phyloP scores from a whole-genome alignment of 2,797 vertebrate genomes.

The Heteromormyrus szaboi region DNA sequence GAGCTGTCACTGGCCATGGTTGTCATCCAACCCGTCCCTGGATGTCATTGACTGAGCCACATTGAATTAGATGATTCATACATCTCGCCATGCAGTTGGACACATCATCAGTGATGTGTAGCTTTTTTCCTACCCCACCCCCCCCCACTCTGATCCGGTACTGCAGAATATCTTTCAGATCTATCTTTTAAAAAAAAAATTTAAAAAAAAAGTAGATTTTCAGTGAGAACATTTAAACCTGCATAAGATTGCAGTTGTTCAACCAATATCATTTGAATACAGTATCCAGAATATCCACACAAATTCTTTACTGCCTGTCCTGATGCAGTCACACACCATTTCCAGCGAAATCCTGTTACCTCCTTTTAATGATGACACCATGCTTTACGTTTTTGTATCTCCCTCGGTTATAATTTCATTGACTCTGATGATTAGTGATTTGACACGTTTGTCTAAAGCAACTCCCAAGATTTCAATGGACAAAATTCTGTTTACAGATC shows the following conservation, averaged over 20 bases:
- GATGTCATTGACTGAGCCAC: background rate
- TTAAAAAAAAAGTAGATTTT: background rate
- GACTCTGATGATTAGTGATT: background rate
- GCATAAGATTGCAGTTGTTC: background rate
- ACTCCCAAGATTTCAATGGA: background rate
- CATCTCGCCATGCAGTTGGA: background rate
- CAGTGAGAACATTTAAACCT: background rate
- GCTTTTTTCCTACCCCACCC: background rate
- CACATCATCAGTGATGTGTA: background rate
- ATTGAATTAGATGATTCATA: background rate
- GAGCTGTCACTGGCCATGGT: background rate
- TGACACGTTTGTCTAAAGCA: background rate
- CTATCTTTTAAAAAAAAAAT: background rate
- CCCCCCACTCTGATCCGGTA: background rate
- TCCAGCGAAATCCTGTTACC: background rate
- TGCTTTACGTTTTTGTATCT: background rate
- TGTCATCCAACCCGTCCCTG: background rate
- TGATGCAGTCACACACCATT: background rate
- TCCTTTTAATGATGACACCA: background rate
- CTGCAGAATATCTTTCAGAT: background rate
- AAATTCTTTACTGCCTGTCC: background rate
- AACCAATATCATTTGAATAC: background rate
- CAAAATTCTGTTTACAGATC: background rate
- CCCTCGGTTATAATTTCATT: background rate
- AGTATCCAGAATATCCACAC: background rate